Evolutionary conservation across 2,888 invertebrate species (phyloP), one percentile per base, ranked within the genome.

Genomic region (Polietes domitor): DNA sequence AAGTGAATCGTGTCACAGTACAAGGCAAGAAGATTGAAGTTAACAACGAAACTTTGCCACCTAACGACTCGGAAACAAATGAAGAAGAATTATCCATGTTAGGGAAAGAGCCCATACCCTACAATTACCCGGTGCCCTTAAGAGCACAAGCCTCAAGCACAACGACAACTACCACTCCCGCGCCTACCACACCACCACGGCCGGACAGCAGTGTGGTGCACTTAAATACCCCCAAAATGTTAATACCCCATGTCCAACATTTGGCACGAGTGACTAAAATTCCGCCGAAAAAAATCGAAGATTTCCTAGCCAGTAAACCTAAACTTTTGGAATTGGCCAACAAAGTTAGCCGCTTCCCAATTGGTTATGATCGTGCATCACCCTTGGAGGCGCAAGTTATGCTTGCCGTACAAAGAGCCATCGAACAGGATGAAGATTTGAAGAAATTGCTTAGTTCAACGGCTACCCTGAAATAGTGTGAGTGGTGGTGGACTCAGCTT

Each of bases 41-140:
- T 75, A 61, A 12, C 43, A 43, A 3, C 1, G 63, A 75, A 71
- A 41, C 72, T 53, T 58, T 53, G 10, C 37, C 37, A 10, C 6
- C 37, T 9, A 37, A 37, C 12, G 37, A 37, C 3, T 5, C 32
- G 4, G 32, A 3, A 32, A 32, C 32, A 32, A n/a, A 71, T 0
- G 2, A 32, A 9, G 19, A 43, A 3, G 21, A 19, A 3, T 43
- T 26, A 19, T 88, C 89, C 0, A 7, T 88, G 7, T 76, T 88
- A 2, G 71, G 87, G 3, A 88, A 87, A 6, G 86, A 87, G 15
- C 87, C 88, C 0, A 71, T 89, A 50, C 91, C 91, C 0, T 89
- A 88, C 85, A 89, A 90, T 61, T 89, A 88, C 82, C 90, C 90
- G 3, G 87, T 90, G 63, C 90, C 91, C 1, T 32, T 90, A 37